Percentiles rank a stretch among this genome's conserved stretches.
These are phyloP conservation scores for Synanthedon andrenaeformis DNA, from an alignment of 2,888 invertebrate species.

Conservation along the genomic window DNA sequence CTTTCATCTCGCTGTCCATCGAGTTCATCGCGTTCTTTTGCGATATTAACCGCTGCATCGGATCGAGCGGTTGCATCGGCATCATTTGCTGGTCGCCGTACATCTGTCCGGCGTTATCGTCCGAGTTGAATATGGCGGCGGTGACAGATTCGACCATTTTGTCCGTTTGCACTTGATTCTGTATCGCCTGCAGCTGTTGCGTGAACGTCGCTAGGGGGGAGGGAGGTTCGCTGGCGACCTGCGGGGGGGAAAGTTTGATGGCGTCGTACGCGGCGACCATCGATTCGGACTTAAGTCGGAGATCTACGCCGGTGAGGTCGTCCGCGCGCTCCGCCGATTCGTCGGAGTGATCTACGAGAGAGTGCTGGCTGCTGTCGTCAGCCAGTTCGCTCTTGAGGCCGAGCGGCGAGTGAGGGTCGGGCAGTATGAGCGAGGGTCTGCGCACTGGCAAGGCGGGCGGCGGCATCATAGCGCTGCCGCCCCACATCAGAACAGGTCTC, in stretches of 20 bases:
- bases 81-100: constrained; percentile 33
- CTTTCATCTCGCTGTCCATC: constrained; percentile 41
- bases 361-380: constrained; percentile 80
- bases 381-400: constrained; percentile 73
- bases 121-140: constrained; percentile 62
- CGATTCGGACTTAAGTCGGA: constrained; percentile 75
- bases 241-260: constrained; percentile 68
- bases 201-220: constrained; percentile 51
- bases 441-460: constrained; percentile 75
- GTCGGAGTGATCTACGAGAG: constrained; percentile 45
- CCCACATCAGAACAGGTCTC: constrained; percentile 43
- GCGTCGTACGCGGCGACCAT: constrained; percentile 57
- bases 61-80: constrained; percentile 27
- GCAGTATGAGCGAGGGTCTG: constrained; percentile 72
- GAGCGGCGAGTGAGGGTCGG: constrained; percentile 68
- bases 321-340: constrained; percentile 23
- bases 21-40: constrained; percentile 23
- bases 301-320: constrained; percentile 74
- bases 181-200: constrained; percentile 58
- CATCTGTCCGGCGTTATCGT: constrained; percentile 40
- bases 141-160: constrained; percentile 66
- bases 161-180: constrained; percentile 63
- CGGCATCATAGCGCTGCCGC: constrained; percentile 75
- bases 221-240: constrained; percentile 41
- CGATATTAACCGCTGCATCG: constrained; percentile 45